Base-by-base conservation (phyloP, 2,888 invertebrate genomes). In the Trissonchulus sp. region DNA sequence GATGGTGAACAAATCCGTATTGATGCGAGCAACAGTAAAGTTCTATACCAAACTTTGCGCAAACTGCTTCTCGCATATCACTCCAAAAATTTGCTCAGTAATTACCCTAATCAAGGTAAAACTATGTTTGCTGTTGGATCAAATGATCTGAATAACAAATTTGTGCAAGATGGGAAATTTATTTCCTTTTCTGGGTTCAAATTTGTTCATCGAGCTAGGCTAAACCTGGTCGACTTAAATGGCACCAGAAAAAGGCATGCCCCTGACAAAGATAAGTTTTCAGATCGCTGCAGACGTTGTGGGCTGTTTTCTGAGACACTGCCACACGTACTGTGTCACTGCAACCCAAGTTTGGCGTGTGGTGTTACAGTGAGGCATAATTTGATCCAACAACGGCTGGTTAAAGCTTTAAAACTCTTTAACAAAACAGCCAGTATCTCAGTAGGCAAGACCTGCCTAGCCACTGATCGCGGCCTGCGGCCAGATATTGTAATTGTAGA, bases 121-220 rank as follows among this genome's bases (percentile, higher is more conserved):
- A n/a, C n/a, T n/a, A n/a, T n/a, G n/a, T n/a, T n/a, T n/a, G n/a
- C n/a, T n/a, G n/a, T n/a, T 60, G n/a, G 60, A n/a, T 2, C 2
- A 34, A 34, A 68, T 34, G 8, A 28, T 1, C 31, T 31, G 28
- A 28, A 30, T 2, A 15, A 2, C 72, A 23, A 15, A 2, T 72
- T 72, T 60, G 48, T 35, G 3, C 3, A 2, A 3, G 72, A 72
- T 33, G 72, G 72, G 63, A 38, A 28, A n/a, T 28, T 8, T 28
- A n/a, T 72, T 33, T 33, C 60, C 72, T 72, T 72, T 63, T 81
- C 82, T 18, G 85, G 85, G 76, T 86, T 85, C 84, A 79, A 84
- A 1, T 85, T 86, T 75, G 78, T 85, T 23, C 84, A 84, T 78
- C 74, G 79, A 18, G 80, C 77, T 15, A 60, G 79, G 1, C 79